phyloP scores from a whole-genome alignment of 2,113 vertebrate species.

The Ibidorhyncha struthersii region DNA sequence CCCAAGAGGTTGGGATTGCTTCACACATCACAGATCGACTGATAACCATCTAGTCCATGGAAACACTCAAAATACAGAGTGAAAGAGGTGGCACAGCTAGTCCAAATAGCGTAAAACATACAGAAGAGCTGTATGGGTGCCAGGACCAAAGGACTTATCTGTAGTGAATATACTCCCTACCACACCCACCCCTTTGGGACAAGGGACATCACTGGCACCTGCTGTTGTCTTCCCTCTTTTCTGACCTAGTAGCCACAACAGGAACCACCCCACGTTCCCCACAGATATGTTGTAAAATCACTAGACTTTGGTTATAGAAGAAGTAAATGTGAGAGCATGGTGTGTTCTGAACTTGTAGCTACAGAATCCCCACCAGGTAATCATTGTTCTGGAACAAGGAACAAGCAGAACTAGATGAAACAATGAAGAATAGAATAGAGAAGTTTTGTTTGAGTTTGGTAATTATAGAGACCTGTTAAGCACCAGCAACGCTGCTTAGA shows the following conservation, averaged over 20 bases:
- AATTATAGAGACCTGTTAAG: no score
- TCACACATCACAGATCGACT: background rate
- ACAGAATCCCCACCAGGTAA: no score
- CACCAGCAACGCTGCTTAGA: no score
- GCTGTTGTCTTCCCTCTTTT: background rate
- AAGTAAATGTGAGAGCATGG: no score
- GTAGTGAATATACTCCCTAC: background rate
- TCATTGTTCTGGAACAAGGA: no score
- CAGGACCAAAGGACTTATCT: background rate
- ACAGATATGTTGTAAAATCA: no score
- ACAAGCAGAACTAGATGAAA: no score
- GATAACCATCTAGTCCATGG: background rate
- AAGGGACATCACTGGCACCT: background rate
- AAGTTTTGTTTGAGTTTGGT: no score
- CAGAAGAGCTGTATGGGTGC: background rate
- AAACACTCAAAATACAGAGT: background rate
- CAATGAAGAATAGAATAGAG: no score
- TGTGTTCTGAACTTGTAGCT: no score
- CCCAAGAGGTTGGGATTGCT: background rate
- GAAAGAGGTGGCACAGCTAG: background rate
- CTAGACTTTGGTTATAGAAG: no score
- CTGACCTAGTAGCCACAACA: background rate
- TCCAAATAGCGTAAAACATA: background rate
- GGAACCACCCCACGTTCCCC: background rate
- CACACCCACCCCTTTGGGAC: background rate